Base-by-base conservation (phyloP, 2,113 vertebrate species). In the Scomber colias region DNA sequence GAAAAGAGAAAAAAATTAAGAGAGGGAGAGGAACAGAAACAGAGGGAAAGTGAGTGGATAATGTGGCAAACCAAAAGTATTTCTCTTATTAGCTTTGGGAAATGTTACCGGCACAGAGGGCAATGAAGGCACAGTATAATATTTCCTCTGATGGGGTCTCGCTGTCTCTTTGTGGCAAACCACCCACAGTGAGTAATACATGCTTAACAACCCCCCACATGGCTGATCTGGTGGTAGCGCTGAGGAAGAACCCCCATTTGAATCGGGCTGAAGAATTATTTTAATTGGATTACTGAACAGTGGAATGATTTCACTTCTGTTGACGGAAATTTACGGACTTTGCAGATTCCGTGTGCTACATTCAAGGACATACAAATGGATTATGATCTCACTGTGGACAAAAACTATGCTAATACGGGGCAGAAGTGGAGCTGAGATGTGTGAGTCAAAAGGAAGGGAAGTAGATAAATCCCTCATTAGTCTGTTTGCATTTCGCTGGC, bases 211-310 rank as follows among this genome's bases (percentile, higher is more conserved):
- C 67, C 89, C 86, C 92, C 82, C 65, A 60, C 83, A 45, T 44
- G 19, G 75, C 86, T 82, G 70, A 81, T 71, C 55, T 88, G 71
- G 56, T 40, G 83, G 62, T 56, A 56, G 46, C 69, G 79, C 59
- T 62, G 56, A 67, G 27, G 66, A 75, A 82, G 44, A 9, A 44
- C 71, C 81, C 81, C 85, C 65, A 86, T 88, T 91, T 86, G 83
- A 82, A 59, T 84, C 59, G 53, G 21, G 78, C 71, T 45, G 24
- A 70, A 83, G 80, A 87, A 79, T 90, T 0, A 73, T 81, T 90
- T 89, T 93, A 93, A 94, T 91, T 92, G 90, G 89, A 92, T 93
- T 93, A 93, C 75, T 60, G 87, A 82, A 78, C 85, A 84, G 79
- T 70, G 77, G 83, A 78, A 75, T 75, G 75, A 82, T 84, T 89